Conservation (phyloP, 2,888 invertebrate species). For the Tipula lateralis region DNA sequence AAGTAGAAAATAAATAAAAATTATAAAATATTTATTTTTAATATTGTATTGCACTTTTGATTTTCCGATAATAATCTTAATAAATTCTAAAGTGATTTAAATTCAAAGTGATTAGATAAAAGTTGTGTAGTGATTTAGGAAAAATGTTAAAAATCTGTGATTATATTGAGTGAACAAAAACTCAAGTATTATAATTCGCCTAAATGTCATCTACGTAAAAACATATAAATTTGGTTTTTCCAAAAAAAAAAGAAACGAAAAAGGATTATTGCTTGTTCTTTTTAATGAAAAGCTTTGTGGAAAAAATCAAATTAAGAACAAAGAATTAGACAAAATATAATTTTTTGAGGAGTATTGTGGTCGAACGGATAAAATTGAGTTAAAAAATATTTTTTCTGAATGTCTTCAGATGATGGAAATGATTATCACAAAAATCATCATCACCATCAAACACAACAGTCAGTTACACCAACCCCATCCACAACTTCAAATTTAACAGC, state of each 20-base stretch:
- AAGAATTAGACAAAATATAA: not conserved
- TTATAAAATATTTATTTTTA: not conserved
- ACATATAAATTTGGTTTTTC: not conserved
- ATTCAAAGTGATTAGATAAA: not conserved
- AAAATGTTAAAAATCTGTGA: not conserved
- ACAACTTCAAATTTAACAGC: conserved; percentile 30
- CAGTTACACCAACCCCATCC: not conserved
- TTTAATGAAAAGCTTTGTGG: not conserved
- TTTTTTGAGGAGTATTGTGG: not conserved
- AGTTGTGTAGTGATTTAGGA: not conserved
- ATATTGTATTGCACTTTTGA: not conserved
- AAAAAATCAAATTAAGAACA: not conserved
- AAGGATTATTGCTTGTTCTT: not conserved
- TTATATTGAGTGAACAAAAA: not conserved
- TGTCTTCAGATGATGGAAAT: conserved; percentile 38
- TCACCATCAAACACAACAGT: conserved; percentile 33
- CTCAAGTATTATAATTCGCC: not conserved
- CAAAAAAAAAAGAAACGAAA: not conserved
- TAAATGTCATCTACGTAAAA: conserved; percentile 25
- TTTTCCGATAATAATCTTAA: not conserved
- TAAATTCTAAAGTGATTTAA: not conserved
- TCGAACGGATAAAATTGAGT: not conserved
- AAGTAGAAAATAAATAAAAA: conserved; percentile 8
- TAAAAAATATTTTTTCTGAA: conserved; percentile 34
- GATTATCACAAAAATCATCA: conserved; percentile 36